Base-by-base conservation (phyloP, 2,113 vertebrate species). In the Notiomystis cincta region DNA sequence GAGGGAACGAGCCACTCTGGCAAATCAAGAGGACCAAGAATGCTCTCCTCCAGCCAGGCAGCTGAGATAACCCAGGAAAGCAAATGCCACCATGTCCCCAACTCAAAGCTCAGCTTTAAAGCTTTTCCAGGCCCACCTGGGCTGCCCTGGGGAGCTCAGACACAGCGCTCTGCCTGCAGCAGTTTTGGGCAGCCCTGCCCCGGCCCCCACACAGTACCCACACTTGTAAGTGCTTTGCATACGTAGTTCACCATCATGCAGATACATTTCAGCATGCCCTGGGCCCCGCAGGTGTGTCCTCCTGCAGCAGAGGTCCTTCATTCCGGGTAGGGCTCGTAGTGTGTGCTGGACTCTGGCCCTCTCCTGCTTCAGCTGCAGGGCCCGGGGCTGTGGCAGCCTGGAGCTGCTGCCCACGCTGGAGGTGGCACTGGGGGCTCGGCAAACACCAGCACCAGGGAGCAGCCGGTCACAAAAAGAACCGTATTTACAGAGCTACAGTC, bases 401-500 rank as follows among this genome's bases (percentile, higher is more conserved):
- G 20, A n/a, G 83, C 38, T n/a, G 75, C 76, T 82, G 91, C 90
- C 76, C 75, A 33, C 4, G 3, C 37, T 40, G 70, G 48, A 10
- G 15, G 10, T 78, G 25, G 21, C 20, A 56, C 37, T 7, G 60
- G 71, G 38, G 37, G 67, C 21, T 82, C 84, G 90, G 90, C 84
- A 35, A 71, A 69, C 42, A 38, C 71, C 78, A 45, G 76, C 20
- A 24, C 73, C 40, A 42, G 66, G 90, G 23, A 94, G 89, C 90
- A 94, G 90, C 90, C 0, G 25, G 31, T 83, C 31, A 83, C 11
- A 20, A 82, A 64, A 64, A 44, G 53, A 90, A 92, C 76, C 45
- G 0, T 95, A 94, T 96, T 92, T 92, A 95, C 95, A 97, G 87
- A 90, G 94, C 95, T 87, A 70, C 89, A 56, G 71, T 61, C 18